Base-by-base conservation (phyloP, 1,140 invertebrate species). In the Scaptodrosophila lebanonensis region DNA sequence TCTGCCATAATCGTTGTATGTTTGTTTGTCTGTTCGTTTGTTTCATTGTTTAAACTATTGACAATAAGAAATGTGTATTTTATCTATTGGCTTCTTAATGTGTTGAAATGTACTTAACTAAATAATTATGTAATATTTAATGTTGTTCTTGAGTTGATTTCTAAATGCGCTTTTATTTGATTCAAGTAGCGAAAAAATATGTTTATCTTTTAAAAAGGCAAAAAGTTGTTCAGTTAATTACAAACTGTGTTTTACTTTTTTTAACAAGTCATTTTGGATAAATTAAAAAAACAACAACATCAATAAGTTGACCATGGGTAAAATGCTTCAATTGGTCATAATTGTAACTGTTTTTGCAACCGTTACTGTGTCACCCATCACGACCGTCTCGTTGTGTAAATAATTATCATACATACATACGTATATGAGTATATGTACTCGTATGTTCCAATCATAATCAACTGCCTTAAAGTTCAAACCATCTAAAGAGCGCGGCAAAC, bases 51-150 rank as follows among this genome's bases (percentile, higher is more conserved):
- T 15, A 27, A 15, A 15, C 33, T 49, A 75, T 69, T 79, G 65
- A 77, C 38, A 69, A 60, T 73, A 79, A 68, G 25, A 66, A 73
- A 52, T 79, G 65, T 79, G 75, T 79, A 59, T 66, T 69, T 43
- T 54, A 71, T 71, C 68, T 67, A 79, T 79, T 79, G 73, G 73
- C 73, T 73, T 69, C 68, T 69, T 79, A 82, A 73, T 82, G 68
- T 79, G 60, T 79, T 79, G 35, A 68, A 64, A 57, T 51, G 18
- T 36, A 27, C 35, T 60, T 47, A 16, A 51, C 27, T 38, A 47
- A 56, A 47, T 58, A 40, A 45, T 40, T 47, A 15, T 66, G 38
- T 45, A 50, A 27, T 48, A 43, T 27, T 60, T 45, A 4, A 30
- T 25, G 29, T 16, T 49, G 50, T 51, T 6, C 15, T 11, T n/a